phyloP scores from a whole-genome alignment of 2,113 vertebrate species.

The Corvus hawaiiensis region DNA sequence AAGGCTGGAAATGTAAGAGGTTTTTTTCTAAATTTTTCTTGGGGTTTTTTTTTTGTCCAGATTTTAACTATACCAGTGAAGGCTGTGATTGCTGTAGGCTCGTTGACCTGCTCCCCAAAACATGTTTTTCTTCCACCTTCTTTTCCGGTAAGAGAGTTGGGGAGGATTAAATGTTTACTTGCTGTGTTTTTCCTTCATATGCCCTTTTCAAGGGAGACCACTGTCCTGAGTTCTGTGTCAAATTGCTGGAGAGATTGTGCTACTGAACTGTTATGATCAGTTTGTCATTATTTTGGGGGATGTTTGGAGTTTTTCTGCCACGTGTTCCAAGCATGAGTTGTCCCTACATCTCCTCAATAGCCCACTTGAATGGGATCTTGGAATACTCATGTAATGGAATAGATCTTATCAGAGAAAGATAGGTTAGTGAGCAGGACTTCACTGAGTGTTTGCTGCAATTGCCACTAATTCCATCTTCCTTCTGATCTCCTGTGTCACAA shows the following conservation, averaged over 20 bases:
- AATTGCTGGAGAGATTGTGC: neutral
- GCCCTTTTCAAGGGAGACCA: neutral
- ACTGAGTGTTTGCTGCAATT: neutral
- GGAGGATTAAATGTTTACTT: neutral
- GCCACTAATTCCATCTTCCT: neutral
- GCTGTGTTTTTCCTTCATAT: neutral
- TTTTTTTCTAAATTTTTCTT: neutral
- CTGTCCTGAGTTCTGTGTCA: neutral
- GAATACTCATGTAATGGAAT: neutral
- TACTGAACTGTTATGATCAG: neutral
- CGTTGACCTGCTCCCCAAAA: constrained; percentile 84
- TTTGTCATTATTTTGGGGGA: neutral
- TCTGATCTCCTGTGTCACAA: neutral
- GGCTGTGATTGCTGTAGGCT: constrained; percentile 89
- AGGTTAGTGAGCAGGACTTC: neutral
- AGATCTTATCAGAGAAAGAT: neutral
- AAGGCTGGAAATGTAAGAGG: neutral
- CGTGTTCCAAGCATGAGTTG: accelerated
- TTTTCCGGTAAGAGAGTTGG: constrained; percentile 84
- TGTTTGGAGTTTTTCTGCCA: accelerated
- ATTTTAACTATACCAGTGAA: constrained; percentile 92
- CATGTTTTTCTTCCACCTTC: constrained; percentile 85
- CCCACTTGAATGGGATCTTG: neutral
- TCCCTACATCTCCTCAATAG: neutral
- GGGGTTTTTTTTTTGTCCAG: constrained; percentile 29